Conservation (phyloP, 2,797 vertebrate species). For the Gallinago solitaria region DNA sequence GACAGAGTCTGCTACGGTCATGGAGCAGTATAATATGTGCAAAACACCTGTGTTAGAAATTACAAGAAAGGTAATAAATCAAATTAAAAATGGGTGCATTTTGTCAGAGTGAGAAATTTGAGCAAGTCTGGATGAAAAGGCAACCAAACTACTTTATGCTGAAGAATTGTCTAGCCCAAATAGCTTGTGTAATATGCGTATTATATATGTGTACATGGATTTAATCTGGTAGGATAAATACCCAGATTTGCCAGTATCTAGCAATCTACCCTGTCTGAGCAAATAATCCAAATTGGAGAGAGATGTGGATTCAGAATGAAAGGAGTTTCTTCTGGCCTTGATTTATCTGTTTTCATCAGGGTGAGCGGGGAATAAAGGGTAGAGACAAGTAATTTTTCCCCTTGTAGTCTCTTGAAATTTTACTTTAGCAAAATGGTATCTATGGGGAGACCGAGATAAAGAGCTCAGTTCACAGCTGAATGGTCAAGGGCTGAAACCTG, state of each 20-base stretch:
- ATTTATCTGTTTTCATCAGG: neutral
- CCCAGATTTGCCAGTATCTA: neutral
- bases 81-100: constrained; percentile 32
- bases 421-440: neutral
- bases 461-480: neutral
- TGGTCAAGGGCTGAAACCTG: neutral
- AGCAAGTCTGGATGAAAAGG: neutral
- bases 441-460: neutral
- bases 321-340: neutral
- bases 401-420: neutral
- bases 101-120: neutral
- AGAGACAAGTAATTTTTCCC: neutral
- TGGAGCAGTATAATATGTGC: neutral
- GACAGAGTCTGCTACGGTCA: constrained; percentile 14
- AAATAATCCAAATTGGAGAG: neutral
- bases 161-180: neutral
- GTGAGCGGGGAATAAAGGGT: neutral
- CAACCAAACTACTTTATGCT: neutral
- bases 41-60: constrained; percentile 20
- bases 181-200: neutral
- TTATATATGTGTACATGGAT: neutral
- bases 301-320: neutral
- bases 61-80: constrained; percentile 23
- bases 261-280: neutral
- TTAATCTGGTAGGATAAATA: neutral